Conservation (phyloP, 2,888 invertebrate species). For the Gibbula magus region DNA sequence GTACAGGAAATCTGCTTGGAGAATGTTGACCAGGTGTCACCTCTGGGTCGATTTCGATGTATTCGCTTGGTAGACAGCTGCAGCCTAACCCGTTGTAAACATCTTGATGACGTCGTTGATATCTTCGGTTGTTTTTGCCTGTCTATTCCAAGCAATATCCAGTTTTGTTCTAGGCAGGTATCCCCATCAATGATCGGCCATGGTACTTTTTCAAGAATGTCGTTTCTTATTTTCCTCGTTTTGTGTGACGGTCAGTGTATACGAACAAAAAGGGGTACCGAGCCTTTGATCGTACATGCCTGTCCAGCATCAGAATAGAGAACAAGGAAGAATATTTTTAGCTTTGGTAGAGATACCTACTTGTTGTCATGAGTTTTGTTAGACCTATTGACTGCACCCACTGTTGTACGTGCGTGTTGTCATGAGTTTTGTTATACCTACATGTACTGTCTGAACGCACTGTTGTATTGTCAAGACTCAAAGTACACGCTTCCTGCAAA, state of each 20-base stretch:
- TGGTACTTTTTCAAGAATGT: background rate
- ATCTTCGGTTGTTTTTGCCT: background rate
- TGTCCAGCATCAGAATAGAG: too few relatives aligned
- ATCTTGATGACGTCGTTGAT: conserved; percentile 12
- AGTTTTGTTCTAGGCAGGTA: background rate
- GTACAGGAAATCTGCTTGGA: conserved; percentile 26
- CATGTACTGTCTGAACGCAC: too few relatives aligned
- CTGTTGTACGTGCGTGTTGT: too few relatives aligned
- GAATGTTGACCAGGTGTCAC: conserved; percentile 16
- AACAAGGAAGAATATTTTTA: too few relatives aligned
- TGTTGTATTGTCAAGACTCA: too few relatives aligned
- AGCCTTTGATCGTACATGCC: background rate
- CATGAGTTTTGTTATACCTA: too few relatives aligned
- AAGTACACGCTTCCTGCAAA: too few relatives aligned
- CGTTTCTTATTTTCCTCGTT: background rate
- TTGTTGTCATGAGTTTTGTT: too few relatives aligned
- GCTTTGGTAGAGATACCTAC: too few relatives aligned
- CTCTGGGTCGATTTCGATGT: conserved; percentile 19
- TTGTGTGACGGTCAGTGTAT: background rate
- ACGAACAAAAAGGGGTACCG: background rate
- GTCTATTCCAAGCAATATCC: background rate
- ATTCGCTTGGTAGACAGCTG: conserved; percentile 7
- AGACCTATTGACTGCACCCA: too few relatives aligned
- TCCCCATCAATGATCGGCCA: background rate
- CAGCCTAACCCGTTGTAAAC: conserved; percentile 24